Evolutionary conservation across 1,140 invertebrate species (phyloP).

Genomic region (Apis dorsata): DNA sequence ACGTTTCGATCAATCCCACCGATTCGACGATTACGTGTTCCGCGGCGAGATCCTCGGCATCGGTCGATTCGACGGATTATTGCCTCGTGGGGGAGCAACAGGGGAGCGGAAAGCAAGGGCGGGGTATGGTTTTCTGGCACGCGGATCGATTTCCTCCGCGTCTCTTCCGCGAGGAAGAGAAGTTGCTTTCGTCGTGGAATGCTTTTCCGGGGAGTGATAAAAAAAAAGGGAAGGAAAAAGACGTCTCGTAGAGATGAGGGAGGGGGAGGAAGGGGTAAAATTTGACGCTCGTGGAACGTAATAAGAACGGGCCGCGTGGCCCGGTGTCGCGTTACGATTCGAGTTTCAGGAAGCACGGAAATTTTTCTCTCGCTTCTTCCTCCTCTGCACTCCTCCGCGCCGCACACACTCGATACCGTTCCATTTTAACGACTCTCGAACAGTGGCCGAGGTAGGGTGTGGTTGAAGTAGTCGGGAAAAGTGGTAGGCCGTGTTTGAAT

Average conservation of each 20-base stretch:
- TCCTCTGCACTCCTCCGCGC: neutral
- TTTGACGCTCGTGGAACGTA: neutral
- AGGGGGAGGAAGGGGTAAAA: neutral
- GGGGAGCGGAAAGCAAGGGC: too few species aligned
- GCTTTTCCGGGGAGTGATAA: neutral
- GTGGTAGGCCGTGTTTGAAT: conserved; percentile 68
- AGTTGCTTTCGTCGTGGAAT: neutral
- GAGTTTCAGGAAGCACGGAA: conserved; percentile 24
- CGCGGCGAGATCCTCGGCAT: conserved; percentile 5
- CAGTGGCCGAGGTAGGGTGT: conserved; percentile 59
- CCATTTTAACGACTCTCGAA: conserved; percentile 60
- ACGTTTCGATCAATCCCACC: conserved; percentile 15
- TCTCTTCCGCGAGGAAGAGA: neutral
- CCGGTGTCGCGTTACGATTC: conserved; percentile 29
- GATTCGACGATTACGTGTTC: neutral
- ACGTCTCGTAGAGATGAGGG: neutral
- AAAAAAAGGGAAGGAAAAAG: neutral
- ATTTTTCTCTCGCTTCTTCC: conserved; percentile 20
- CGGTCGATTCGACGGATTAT: neutral
- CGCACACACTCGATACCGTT: conserved; percentile 27
- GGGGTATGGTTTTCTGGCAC: neutral
- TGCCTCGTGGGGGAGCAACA: neutral
- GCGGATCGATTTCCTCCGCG: neutral
- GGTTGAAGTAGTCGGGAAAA: conserved; percentile 57
- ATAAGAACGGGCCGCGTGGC: neutral